Percentiles rank a stretch among this genome's conserved stretches.
These are phyloP conservation scores for Lanistes nyassanus DNA, from an alignment of 1,140 invertebrate species.

Conservation along the genomic window DNA sequence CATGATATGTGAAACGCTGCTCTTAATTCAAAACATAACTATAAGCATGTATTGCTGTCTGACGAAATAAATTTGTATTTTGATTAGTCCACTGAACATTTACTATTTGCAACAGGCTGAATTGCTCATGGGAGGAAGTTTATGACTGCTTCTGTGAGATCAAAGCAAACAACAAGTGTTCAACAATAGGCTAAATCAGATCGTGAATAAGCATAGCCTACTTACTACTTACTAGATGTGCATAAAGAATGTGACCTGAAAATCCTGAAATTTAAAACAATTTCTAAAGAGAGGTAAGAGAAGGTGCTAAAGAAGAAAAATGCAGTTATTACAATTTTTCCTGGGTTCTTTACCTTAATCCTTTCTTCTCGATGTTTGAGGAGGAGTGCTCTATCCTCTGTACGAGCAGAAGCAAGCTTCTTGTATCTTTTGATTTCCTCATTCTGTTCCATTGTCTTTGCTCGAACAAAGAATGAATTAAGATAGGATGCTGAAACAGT, in stretches of 20 bases:
- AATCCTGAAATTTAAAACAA: not conserved
- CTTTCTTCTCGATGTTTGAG: slow-evolving; percentile 45
- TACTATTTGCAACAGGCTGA: not conserved
- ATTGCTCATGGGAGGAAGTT: slow-evolving; percentile 4
- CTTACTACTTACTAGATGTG: not conserved
- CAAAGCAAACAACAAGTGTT: not conserved
- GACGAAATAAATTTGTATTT: not conserved
- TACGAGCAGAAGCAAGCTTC: slow-evolving; percentile 43
- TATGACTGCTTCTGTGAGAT: not conserved
- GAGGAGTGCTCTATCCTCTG: slow-evolving; percentile 40
- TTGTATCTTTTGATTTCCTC: slow-evolving; percentile 41
- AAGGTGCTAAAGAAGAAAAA: not conserved
- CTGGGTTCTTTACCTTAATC: slow-evolving; percentile 31
- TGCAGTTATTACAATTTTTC: not conserved
- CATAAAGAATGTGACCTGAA: not conserved
- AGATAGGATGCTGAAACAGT: slow-evolving; percentile 17
- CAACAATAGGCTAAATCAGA: not conserved
- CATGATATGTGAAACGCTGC: not conserved
- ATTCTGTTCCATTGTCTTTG: slow-evolving; percentile 46
- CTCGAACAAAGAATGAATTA: slow-evolving; percentile 40
- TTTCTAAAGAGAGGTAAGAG: not conserved
- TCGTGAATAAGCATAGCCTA: not conserved
- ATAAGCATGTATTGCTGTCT: not conserved
- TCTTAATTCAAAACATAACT: not conserved
- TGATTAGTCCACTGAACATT: not conserved